Evolutionary conservation across 2,888 invertebrate species (phyloP), one percentile per base, ranked within the genome.

Genomic region (Drosophila prostipennis): DNA sequence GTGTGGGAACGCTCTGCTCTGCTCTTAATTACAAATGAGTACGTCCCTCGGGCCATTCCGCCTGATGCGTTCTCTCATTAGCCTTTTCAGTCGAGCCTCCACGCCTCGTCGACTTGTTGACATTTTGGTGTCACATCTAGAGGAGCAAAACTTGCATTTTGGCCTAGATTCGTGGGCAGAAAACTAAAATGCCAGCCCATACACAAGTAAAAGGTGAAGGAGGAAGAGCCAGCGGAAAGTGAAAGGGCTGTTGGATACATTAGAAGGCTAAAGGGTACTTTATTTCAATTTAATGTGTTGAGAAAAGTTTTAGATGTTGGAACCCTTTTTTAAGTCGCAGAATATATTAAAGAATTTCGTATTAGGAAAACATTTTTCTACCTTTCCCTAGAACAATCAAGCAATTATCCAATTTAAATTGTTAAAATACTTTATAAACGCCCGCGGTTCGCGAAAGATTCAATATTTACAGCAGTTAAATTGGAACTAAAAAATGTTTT

Each of bases 71-170:
- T 58, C 82, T 32, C 74, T 83, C 88, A 83, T 83, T 87, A 83
- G 88, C 88, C 86, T 71, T 82, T 87, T 82, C 65, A 73, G 76
- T 52, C 53, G 58, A 68, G 67, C 52, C 53, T 61, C 56, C 76
- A 76, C 55, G 67, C 56, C 69, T 61, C 57, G 59, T 52, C 69
- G 46, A 64, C 84, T 78, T 76, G 76, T 75, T 80, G 87, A 83
- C 87, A 80, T 80, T 86, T 80, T 86, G 83, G 86, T 86, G 86
- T 83, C 86, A 80, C 72, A 76, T 70, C 65, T 46, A 56, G 65
- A 69, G 39, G 40, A 46, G 70, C 42, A 48, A 72, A 57, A 73
- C 73, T 52, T 64, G 52, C 54, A 63, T 49, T 72, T 64, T 72
- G 64, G 54, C 72, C 72, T 61, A 72, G 48, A 53, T 70, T 70